phyloP scores from a whole-genome alignment of 2,113 vertebrate genomes.

The Paradoxurus hermaphroditus region DNA sequence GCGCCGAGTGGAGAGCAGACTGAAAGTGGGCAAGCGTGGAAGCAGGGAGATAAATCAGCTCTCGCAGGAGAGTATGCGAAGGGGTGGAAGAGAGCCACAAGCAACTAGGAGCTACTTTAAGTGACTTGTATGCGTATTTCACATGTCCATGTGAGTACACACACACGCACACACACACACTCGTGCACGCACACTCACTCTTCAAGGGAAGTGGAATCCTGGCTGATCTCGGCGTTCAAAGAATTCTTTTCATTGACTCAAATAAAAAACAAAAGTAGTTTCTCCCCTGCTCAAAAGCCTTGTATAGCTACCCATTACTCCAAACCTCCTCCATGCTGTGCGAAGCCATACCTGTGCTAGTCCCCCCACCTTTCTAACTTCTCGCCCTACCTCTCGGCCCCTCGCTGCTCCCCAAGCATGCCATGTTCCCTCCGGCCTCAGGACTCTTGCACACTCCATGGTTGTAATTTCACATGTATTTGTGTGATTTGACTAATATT shows the following conservation, averaged over 20 bases:
- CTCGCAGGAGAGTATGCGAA: fast-evolving
- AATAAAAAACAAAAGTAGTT: neutral
- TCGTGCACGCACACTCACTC: fast-evolving
- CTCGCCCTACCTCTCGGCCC: neutral
- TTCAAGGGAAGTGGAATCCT: neutral
- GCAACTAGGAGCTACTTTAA: neutral
- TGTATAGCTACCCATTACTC: neutral
- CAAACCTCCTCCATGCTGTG: neutral
- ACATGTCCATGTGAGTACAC: neutral
- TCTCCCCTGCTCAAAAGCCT: neutral
- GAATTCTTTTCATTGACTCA: neutral
- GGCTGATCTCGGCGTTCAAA: neutral
- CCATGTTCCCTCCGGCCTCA: neutral
- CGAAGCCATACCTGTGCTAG: neutral
- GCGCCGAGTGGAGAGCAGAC: neutral
- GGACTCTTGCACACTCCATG: neutral
- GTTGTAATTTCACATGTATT: neutral
- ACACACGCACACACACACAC: neutral
- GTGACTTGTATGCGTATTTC: neutral
- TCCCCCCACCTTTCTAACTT: neutral
- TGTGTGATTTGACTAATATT: neutral
- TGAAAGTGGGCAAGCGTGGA: neutral
- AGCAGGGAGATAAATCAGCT: neutral
- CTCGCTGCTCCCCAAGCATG: neutral
- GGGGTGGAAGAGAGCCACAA: neutral